phyloP scores from a whole-genome alignment of 2,888 invertebrate genomes.

The Parochlus steinenii region DNA sequence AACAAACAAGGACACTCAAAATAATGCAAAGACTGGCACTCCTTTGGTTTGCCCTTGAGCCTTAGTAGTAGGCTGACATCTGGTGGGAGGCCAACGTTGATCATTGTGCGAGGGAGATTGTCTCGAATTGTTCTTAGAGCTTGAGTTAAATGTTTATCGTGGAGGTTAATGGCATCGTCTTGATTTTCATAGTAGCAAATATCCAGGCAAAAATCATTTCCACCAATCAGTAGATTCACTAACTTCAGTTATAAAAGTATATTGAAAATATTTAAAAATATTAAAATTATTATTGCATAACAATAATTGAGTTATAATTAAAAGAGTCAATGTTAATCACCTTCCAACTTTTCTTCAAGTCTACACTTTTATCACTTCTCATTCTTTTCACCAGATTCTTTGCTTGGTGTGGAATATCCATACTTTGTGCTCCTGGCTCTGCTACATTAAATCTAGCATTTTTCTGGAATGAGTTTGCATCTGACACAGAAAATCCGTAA shows the following conservation, averaged over 20 bases:
- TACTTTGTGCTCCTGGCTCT: slow-evolving; percentile 39
- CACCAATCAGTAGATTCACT: slow-evolving; percentile 39
- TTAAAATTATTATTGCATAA: too few species aligned
- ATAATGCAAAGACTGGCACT: slow-evolving; percentile 29
- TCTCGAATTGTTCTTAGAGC: slow-evolving; percentile 31
- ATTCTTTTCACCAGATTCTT: slow-evolving; percentile 36
- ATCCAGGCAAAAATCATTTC: slow-evolving; percentile 43
- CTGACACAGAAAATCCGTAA: slow-evolving; percentile 39
- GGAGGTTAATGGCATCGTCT: slow-evolving; percentile 28
- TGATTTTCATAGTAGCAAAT: slow-evolving; percentile 33
- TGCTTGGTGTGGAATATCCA: slow-evolving; percentile 39
- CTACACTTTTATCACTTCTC: slow-evolving; percentile 33
- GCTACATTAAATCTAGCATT: slow-evolving; percentile 37
- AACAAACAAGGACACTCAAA: slow-evolving; percentile 41
- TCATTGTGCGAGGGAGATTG: slow-evolving; percentile 41
- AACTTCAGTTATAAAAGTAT: slow-evolving; percentile 30
- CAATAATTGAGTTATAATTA: too few species aligned
- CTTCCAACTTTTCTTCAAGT: slow-evolving; percentile 44
- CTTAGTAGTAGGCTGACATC: slow-evolving; percentile 30
- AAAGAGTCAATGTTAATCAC: too few species aligned
- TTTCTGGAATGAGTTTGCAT: slow-evolving; percentile 32
- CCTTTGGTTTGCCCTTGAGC: slow-evolving; percentile 24
- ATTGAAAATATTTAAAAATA: too few species aligned
- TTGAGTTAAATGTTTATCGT: slow-evolving; percentile 31
- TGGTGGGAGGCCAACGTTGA: slow-evolving; percentile 38